These are phyloP conservation scores for Megaceryle maxima DNA, from an alignment of 2,113 vertebrate species.

Conservation along the genomic window DNA sequence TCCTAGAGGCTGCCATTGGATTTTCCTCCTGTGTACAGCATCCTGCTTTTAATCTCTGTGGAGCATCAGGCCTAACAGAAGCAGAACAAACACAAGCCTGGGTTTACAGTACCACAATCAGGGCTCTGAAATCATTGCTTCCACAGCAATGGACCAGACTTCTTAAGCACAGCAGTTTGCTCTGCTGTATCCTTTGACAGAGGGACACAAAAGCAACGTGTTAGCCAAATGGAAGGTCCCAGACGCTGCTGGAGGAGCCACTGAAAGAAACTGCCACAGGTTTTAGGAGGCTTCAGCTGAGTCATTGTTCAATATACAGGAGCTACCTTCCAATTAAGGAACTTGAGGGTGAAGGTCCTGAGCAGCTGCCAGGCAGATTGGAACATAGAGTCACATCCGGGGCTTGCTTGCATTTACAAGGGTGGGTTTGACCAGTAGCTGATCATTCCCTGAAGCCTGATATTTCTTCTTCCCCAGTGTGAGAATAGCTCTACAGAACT, in stretches of 20 bases:
- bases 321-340: neutral
- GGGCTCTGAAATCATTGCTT: neutral
- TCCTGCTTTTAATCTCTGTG: neutral
- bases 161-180: neutral
- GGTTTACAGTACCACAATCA: fast-evolving
- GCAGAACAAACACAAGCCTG: fast-evolving
- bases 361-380: neutral
- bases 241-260: fast-evolving
- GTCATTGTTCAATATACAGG: neutral
- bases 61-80: neutral
- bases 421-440: neutral
- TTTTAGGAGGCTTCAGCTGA: neutral
- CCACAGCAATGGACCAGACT: neutral
- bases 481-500: neutral
- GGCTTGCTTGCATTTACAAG: neutral
- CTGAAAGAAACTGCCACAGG: neutral
- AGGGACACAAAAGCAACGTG: fast-evolving
- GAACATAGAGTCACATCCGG: neutral
- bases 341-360: neutral
- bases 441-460: neutral
- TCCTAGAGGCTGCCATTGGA: neutral
- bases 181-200: neutral
- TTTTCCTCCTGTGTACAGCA: neutral
- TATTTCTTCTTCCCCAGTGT: neutral
- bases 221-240: neutral